Evolutionary conservation across 2,797 vertebrate genomes (phyloP).

Genomic region (Melanotaenia trifasciata): DNA sequence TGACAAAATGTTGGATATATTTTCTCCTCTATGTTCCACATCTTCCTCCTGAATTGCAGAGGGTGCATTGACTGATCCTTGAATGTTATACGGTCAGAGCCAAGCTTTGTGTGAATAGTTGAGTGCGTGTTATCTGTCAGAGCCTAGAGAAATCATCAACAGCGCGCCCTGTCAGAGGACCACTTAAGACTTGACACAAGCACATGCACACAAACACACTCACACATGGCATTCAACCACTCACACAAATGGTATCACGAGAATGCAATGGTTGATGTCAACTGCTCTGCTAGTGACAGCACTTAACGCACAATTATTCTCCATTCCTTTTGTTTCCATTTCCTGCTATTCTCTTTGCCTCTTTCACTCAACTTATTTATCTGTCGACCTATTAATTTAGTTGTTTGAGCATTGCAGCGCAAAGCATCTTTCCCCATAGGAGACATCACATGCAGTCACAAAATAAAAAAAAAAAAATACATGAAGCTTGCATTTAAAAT

Average conservation of each 20-base stretch:
- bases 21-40: constrained; percentile 16
- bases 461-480: neutral
- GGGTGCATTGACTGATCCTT: constrained; percentile 67
- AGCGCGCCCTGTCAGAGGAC: constrained; percentile 69
- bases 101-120: constrained; percentile 42
- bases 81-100: constrained; percentile 60
- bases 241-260: constrained; percentile 47
- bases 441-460: constrained; percentile 17
- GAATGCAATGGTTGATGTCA: constrained; percentile 56
- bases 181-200: constrained; percentile 72
- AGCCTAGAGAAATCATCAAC: constrained; percentile 64
- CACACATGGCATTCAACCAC: neutral
- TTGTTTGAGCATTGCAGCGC: constrained; percentile 24
- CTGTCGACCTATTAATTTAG: constrained; percentile 50
- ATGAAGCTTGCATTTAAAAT: too few species aligned
- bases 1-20: constrained; percentile 27
- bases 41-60: constrained; percentile 62
- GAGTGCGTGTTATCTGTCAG: constrained; percentile 65
- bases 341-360: constrained; percentile 44
- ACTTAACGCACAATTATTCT: constrained; percentile 74
- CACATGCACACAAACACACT: constrained; percentile 18
- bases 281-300: constrained; percentile 58
- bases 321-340: constrained; percentile 69
- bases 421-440: constrained; percentile 43
- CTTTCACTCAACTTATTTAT: constrained; percentile 53